These are phyloP conservation scores for Sylvilagus floridanus DNA, from an alignment of 2,797 vertebrate genomes.

Conservation along the genomic window DNA sequence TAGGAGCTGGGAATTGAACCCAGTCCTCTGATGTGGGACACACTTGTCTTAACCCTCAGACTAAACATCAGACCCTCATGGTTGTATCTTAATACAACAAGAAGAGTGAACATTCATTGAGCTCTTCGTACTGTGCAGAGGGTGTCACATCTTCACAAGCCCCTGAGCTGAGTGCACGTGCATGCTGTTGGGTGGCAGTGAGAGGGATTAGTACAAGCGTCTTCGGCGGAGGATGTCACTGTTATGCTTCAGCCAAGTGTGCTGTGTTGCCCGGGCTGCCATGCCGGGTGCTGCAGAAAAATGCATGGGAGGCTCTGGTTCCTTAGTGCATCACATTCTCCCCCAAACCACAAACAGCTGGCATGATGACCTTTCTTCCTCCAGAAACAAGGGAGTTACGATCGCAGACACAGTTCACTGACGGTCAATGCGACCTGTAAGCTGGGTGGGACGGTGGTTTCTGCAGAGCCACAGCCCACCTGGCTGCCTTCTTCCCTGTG, in stretches of 20 bases:
- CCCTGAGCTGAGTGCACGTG: background rate
- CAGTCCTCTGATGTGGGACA: no score
- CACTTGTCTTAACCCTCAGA: no score
- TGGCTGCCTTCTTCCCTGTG: background rate
- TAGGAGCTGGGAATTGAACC: no score
- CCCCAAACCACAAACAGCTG: background rate
- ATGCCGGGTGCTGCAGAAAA: background rate
- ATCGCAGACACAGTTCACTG: background rate
- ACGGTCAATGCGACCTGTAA: background rate
- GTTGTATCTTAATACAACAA: background rate
- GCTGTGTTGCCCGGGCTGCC: rapidly evolving
- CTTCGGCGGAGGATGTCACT: background rate
- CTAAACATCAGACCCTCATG: background rate
- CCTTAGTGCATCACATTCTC: background rate
- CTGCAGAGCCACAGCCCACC: background rate
- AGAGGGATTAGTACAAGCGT: background rate
- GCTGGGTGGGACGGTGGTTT: conserved; percentile 19
- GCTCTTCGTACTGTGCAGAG: background rate
- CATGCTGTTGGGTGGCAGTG: background rate
- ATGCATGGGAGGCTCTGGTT: background rate
- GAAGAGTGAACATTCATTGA: background rate
- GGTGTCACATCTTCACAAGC: background rate
- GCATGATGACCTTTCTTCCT: background rate
- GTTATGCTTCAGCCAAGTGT: background rate
- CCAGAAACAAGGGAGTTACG: background rate